Percentiles rank a stretch among this genome's conserved stretches.
Conservation (phyloP, 1,140 invertebrate species). For the Drosophila repleta region DNA sequence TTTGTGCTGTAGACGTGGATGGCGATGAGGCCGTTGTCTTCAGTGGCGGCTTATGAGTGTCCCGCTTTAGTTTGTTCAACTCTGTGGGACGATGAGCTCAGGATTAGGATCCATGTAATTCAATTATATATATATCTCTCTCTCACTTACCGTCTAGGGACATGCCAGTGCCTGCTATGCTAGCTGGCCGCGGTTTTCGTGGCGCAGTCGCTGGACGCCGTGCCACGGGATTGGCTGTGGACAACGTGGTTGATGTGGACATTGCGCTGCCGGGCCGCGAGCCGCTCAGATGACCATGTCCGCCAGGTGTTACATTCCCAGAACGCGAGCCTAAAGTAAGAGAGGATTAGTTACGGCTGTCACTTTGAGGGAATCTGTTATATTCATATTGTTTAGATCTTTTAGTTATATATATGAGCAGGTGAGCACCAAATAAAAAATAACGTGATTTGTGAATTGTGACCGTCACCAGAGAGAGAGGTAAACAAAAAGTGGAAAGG, state of each 20-base stretch:
- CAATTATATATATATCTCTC: too few species aligned
- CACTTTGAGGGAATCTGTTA: not conserved
- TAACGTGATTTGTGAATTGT: slow-evolving; percentile 45
- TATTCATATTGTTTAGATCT: slow-evolving; percentile 1
- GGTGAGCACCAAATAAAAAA: slow-evolving; percentile 59
- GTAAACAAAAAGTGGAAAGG: slow-evolving; percentile 6
- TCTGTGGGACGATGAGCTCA: slow-evolving; percentile 33
- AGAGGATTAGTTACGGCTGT: slow-evolving; percentile 18
- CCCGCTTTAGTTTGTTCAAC: slow-evolving; percentile 80
- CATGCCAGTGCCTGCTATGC: slow-evolving; percentile 93
- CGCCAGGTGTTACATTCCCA: slow-evolving; percentile 89
- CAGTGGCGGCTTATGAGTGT: slow-evolving; percentile 70
- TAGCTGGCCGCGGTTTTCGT: slow-evolving; percentile 88
- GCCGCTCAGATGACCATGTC: slow-evolving; percentile 84
- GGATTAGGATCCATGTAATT: not conserved
- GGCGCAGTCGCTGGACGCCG: slow-evolving; percentile 66
- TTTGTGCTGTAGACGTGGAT: slow-evolving; percentile 75
- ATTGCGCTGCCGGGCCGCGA: slow-evolving; percentile 93
- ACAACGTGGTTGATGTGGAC: slow-evolving; percentile 85
- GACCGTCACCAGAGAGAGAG: slow-evolving; percentile 64
- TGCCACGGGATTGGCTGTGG: slow-evolving; percentile 64
- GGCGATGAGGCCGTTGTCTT: slow-evolving; percentile 71
- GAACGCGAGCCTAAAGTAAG: slow-evolving; percentile 84
- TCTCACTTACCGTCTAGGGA: slow-evolving; percentile 84
- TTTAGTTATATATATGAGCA: slow-evolving; percentile 18